Evolutionary conservation across 2,888 invertebrate species (phyloP).

Genomic region (Acronicta psi): DNA sequence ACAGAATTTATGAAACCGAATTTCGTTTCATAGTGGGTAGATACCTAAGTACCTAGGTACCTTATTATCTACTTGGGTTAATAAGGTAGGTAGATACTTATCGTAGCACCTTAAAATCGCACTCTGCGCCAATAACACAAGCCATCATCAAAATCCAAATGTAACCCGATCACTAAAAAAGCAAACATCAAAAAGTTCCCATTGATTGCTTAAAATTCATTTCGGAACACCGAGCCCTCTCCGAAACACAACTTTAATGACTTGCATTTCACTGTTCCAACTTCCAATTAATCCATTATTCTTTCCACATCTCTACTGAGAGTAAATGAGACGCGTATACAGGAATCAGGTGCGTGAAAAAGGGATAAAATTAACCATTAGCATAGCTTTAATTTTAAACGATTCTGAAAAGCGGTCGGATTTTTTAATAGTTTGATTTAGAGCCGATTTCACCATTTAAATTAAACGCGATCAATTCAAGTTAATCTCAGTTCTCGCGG

Average conservation of each 20-base stretch:
- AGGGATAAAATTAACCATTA: conserved; percentile 53
- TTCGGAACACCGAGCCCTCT: conserved; percentile 46
- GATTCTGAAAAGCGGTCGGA: conserved; percentile 56
- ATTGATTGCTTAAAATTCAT: conserved; percentile 45
- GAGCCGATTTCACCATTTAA: too few species aligned
- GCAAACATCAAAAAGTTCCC: conserved; percentile 17
- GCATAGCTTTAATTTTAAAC: conserved; percentile 61
- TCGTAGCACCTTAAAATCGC: background rate
- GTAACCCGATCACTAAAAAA: conserved; percentile 15
- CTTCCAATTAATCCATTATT: conserved; percentile 63
- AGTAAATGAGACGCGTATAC: conserved; percentile 49
- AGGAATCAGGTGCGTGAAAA: conserved; percentile 25
- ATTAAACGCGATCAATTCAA: too few species aligned
- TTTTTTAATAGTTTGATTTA: conserved; percentile 63
- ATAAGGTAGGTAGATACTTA: too few species aligned
- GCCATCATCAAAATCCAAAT: conserved; percentile 14
- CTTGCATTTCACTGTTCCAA: conserved; percentile 60
- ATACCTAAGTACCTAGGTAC: too few species aligned
- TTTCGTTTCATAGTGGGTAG: too few species aligned
- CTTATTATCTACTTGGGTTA: too few species aligned
- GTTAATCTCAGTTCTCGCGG: too few species aligned
- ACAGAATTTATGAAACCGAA: too few species aligned
- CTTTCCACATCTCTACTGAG: conserved; percentile 57
- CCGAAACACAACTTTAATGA: conserved; percentile 60
- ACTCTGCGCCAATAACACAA: conserved; percentile 1